Conservation (phyloP, 2,113 vertebrate genomes). For the Recurvirostra avosetta region DNA sequence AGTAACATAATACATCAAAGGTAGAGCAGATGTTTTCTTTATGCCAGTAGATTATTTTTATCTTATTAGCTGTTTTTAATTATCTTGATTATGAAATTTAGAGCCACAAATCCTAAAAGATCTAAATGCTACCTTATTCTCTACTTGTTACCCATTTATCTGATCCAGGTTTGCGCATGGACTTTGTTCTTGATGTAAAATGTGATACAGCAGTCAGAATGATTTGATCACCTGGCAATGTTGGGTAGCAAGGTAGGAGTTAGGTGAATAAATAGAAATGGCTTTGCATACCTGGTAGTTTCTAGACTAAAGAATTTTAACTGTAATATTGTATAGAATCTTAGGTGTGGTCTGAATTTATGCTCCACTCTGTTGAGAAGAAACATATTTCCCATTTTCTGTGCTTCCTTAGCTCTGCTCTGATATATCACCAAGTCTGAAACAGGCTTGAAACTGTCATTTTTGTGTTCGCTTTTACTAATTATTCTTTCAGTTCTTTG, state of each 20-base stretch:
- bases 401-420: neutral
- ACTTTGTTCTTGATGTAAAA: neutral
- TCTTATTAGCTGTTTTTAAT: neutral
- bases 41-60: neutral
- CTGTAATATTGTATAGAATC: neutral
- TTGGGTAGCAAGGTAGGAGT: neutral
- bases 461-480: neutral
- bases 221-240: neutral
- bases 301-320: neutral
- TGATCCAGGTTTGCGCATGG: neutral
- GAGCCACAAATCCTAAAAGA: neutral
- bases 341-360: neutral
- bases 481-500: neutral
- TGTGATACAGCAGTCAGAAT: neutral
- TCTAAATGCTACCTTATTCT: neutral
- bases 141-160: neutral
- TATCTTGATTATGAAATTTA: neutral
- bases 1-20: neutral
- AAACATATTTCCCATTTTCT: neutral
- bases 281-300: neutral
- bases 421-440: neutral
- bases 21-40: neutral
- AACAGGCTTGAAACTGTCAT: neutral
- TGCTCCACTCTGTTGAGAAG: neutral
- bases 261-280: neutral